Base-by-base conservation (phyloP, 1,140 invertebrate species). In the Mercenaria mercenaria region DNA sequence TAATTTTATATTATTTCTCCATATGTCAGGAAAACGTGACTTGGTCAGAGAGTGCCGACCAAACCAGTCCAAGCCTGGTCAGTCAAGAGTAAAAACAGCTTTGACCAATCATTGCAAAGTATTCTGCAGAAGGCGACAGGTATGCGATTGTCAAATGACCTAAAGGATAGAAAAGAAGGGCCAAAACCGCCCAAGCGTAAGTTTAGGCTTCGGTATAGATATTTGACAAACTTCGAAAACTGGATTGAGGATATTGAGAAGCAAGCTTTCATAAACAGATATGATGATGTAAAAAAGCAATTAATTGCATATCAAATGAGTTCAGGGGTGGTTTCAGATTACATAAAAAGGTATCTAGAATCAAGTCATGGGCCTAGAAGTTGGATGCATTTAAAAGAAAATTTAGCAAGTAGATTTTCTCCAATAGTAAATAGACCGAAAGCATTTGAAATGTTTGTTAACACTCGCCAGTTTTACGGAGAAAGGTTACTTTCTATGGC, bases 391-490 rank as follows among this genome's bases (percentile, higher is more conserved):
- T 29, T 74, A 41, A 74, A 74, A 74, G 34, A 74, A 41, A 74
- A 74, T 39, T 26, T 74, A 20, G 26, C 69, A 41, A 39, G 69
- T 39, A 37, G 69, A 11, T 74, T 74, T 26, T 74, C 69, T 23
- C 69, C 32, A 39, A 69, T 69, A 69, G 67, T 32, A 32, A 29
- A 69, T 32, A 69, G 20, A 69, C 67, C 67, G 29, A 69, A 69
- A 39, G 67, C 67, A 20, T 69, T 69, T 23, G 67, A 69, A 4
- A 11, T 69, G 26, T 39, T 39, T 29, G 67, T 69, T 15, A 69
- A 39, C 67, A 15, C 3, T 4, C 13, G 29, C 13, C 67, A 69
- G 20, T 69, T 69, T 69, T 69, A 69, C 67, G 67, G n/a, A 32
- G 67, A 69, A 69, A 69, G 67, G 32, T 4, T 69, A 3, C 20